Evolutionary conservation across 2,888 invertebrate genomes (phyloP).

Genomic region (Troglohyphantes excavatus): DNA sequence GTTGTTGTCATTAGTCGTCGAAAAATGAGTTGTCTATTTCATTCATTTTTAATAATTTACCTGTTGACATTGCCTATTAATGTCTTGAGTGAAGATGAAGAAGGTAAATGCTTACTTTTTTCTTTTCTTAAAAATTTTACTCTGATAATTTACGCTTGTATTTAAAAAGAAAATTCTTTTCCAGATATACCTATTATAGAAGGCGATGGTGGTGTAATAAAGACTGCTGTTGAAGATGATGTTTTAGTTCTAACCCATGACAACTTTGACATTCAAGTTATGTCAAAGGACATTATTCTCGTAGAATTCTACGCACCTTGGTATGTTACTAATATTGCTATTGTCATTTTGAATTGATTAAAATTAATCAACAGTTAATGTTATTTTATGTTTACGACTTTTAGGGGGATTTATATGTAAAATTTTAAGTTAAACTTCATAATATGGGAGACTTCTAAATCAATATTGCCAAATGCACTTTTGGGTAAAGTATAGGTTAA

Average conservation of each 20-base stretch:
- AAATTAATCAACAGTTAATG: too few relatives aligned
- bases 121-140: background rate
- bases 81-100: background rate
- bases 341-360: too few relatives aligned
- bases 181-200: conserved; percentile 81
- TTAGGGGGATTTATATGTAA: too few relatives aligned
- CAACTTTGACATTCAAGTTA: conserved; percentile 83
- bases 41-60: background rate
- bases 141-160: background rate
- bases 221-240: conserved; percentile 82
- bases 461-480: too few relatives aligned
- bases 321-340: conserved; percentile 81
- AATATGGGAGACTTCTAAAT: too few relatives aligned
- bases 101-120: background rate
- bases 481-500: too few relatives aligned
- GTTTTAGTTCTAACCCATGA: conserved; percentile 83
- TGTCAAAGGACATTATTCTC: conserved; percentile 83
- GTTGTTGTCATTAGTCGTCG: background rate
- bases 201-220: conserved; percentile 81
- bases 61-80: background rate
- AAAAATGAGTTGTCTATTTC: background rate
- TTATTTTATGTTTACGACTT: too few relatives aligned
- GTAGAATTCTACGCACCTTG: conserved; percentile 86
- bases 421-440: too few relatives aligned
- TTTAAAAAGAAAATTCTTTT: background rate